Evolutionary conservation across 2,888 invertebrate genomes (phyloP), one percentile per base, ranked within the genome.

Genomic region (Tetanocera ferruginea): DNA sequence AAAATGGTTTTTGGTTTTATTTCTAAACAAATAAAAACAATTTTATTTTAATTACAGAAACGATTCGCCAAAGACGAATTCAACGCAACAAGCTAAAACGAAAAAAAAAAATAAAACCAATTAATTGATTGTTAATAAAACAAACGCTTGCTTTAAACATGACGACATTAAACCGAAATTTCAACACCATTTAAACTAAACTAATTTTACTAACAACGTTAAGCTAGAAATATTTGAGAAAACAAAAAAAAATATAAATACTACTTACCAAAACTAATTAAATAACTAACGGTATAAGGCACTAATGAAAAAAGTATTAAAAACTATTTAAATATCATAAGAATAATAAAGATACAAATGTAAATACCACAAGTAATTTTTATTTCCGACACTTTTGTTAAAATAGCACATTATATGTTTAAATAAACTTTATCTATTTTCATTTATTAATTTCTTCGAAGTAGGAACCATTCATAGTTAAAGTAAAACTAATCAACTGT

Each of bases 11-110:
- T 71, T 85, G 85, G 81, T 81, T 84, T 85, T 88, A 83, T 85
- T 85, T 85, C 84, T 67, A 75, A 75, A 55, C 64, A 37, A 67
- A 75, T 37, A 52, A 23, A 75, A 55, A 34, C 52, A 31, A 75
- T 75, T 75, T 77, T 79, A 82, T 80, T 85, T 82, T 84, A 82
- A 82, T 91, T 91, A 82, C 91, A 91, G 91, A 91, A 91, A 89
- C 90, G 91, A 88, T 89, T 91, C 89, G 89, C 87, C 87, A 88
- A 88, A 87, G 87, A 88, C 83, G 88, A 88, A 83, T 83, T 85
- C 85, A 83, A 82, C 83, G 83, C 83, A 83, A 80, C 82, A 81
- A 83, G 80, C 80, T 43, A 82, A 84, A 79, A 64, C 81, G 80
- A 78, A 83, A 80, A 69, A 79, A 82, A 84, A 79, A 64, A 81